A percentile compares a stretch with the other conserved stretches of the same genome.
These are phyloP conservation scores for Linyphia triangularis DNA, from an alignment of 2,888 invertebrate genomes.

Conservation along the genomic window DNA sequence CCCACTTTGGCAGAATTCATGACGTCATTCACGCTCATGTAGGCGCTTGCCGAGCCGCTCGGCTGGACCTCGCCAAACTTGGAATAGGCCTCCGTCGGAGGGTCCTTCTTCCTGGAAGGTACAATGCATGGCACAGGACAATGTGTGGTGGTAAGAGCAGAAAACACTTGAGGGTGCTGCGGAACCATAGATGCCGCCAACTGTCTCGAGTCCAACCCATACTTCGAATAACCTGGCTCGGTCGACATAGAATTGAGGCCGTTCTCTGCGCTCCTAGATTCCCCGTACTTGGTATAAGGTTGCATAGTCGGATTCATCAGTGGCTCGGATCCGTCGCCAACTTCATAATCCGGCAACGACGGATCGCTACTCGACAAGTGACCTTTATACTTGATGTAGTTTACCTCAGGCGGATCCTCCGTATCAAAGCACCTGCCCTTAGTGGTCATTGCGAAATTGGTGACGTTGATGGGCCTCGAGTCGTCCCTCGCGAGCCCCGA, in stretches of 20 bases:
- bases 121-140: neutral
- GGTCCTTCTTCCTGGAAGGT: neutral
- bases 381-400: neutral
- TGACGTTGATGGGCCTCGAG: neutral
- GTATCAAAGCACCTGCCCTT: neutral
- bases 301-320: neutral
- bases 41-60: neutral
- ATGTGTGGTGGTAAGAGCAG: neutral
- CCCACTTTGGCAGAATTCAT: neutral
- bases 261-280: slow-evolving; percentile 37
- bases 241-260: slow-evolving; percentile 9
- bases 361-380: slow-evolving; percentile 56
- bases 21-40: neutral
- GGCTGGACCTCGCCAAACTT: neutral
- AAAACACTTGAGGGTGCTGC: neutral
- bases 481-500: slow-evolving; percentile 61
- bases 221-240: neutral
- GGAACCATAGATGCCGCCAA: neutral
- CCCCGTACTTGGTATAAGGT: slow-evolving; percentile 49
- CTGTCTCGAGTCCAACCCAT: neutral
- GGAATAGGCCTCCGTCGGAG: neutral
- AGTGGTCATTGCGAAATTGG: neutral
- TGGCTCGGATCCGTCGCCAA: slow-evolving; percentile 14
- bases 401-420: too few relatives aligned
- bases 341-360: slow-evolving; percentile 36